phyloP scores from a whole-genome alignment of 2,888 invertebrate species.

The Fissipunctia ypsillon region DNA sequence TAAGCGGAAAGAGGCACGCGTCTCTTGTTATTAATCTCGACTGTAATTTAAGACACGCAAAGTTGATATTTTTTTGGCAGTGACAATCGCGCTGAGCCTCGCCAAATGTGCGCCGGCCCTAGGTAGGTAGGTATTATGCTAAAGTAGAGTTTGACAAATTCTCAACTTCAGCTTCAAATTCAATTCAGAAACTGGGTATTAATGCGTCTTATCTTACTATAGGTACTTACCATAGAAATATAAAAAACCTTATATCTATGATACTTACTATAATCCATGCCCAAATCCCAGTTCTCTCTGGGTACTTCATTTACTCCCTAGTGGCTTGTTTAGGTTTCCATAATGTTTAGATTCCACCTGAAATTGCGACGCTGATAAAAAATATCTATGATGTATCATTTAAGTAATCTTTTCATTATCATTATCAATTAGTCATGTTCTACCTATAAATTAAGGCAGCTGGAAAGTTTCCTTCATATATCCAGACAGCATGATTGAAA shows the following conservation, averaged over 20 bases:
- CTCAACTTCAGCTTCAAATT: neutral
- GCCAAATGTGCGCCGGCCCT: too few species aligned
- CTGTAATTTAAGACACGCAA: too few species aligned
- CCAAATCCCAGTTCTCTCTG: neutral
- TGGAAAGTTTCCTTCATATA: slow-evolving; percentile 13
- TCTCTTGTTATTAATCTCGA: too few species aligned
- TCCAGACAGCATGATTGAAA: slow-evolving; percentile 2
- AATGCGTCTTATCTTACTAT: too few species aligned
- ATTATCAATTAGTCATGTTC: slow-evolving; percentile 9
- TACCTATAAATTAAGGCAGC: neutral
- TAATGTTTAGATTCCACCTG: slow-evolving; percentile 9
- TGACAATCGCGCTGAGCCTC: too few species aligned
- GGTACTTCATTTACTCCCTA: neutral
- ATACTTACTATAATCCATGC: too few species aligned
- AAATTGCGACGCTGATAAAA: slow-evolving; percentile 42
- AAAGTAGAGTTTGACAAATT: neutral
- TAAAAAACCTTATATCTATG: too few species aligned
- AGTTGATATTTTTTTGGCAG: too few species aligned
- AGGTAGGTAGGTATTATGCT: too few species aligned
- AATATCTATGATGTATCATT: slow-evolving; percentile 22
- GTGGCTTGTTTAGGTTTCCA: slow-evolving; percentile 9
- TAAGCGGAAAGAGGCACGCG: too few species aligned
- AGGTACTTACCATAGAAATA: too few species aligned
- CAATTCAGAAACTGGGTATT: too few species aligned
- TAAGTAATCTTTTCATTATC: slow-evolving; percentile 19